These are phyloP conservation scores for Dromococcyx pavoninus DNA, from an alignment of 2,797 vertebrate genomes.

Conservation along the genomic window DNA sequence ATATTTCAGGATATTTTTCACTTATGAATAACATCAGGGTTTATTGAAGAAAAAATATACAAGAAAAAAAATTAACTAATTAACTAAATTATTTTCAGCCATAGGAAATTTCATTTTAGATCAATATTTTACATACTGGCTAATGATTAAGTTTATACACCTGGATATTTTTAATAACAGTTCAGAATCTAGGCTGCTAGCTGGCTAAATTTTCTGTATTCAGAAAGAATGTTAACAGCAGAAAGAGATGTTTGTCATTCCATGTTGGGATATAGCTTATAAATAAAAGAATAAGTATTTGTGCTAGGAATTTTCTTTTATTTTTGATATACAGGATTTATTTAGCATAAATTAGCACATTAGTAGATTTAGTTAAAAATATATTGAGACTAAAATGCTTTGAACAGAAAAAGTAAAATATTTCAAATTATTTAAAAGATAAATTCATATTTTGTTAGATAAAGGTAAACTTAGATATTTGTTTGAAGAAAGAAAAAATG, in stretches of 20 bases:
- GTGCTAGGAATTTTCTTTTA: not conserved
- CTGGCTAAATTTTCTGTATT: conserved; percentile 33
- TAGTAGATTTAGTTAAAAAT: not conserved
- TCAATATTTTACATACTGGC: not conserved
- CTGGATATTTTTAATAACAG: conserved; percentile 50
- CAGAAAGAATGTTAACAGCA: not conserved
- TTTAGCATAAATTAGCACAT: not conserved
- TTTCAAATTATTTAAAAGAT: not conserved
- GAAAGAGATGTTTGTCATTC: conserved; percentile 26
- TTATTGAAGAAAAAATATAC: not conserved
- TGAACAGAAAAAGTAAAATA: not conserved
- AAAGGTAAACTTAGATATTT: not conserved
- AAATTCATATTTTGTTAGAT: not conserved
- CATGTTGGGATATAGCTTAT: not conserved
- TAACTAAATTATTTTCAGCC: not conserved
- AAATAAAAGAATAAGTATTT: not conserved
- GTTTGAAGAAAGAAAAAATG: not conserved
- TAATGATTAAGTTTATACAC: not conserved
- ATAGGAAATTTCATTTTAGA: not conserved
- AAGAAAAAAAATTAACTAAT: not conserved
- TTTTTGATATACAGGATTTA: not conserved
- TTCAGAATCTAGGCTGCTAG: not conserved
- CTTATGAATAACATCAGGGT: not conserved
- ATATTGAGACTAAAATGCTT: not conserved
- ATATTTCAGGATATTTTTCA: not conserved